Evolutionary conservation across 2,888 invertebrate species (phyloP).

Genomic region (Calameuta idolon): DNA sequence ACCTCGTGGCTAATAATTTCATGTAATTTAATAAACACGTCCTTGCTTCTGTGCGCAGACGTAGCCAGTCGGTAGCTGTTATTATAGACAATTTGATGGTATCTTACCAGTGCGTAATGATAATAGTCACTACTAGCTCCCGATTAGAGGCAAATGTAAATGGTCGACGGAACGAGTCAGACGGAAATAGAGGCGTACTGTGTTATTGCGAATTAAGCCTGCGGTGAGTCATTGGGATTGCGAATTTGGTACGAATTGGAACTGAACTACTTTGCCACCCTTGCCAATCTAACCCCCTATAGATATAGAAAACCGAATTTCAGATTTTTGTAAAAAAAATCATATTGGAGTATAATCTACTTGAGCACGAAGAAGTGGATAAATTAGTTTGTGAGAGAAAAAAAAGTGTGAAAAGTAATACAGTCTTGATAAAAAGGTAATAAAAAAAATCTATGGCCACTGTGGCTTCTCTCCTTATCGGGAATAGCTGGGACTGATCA

Average conservation of each 20-base stretch:
- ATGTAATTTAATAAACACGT: constrained; percentile 64
- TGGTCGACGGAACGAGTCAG: constrained; percentile 34
- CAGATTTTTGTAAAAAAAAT: too few species aligned
- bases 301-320: too few species aligned
- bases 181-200: constrained; percentile 18
- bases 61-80: constrained; percentile 45
- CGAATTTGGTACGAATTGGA: neutral
- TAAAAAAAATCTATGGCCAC: too few species aligned
- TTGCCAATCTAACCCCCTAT: too few species aligned
- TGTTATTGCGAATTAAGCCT: constrained; percentile 15
- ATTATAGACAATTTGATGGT: constrained; percentile 64
- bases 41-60: constrained; percentile 37
- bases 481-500: neutral
- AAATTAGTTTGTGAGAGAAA: too few species aligned
- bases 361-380: too few species aligned
- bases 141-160: constrained; percentile 61
- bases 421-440: too few species aligned
- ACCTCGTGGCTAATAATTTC: constrained; percentile 57
- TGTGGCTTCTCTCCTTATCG: constrained; percentile 3
- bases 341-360: too few species aligned
- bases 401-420: too few species aligned
- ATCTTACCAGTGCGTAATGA: constrained; percentile 58
- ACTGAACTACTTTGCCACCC: too few species aligned
- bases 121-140: constrained; percentile 51
- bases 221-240: neutral